These are phyloP conservation scores for Ictalurus furcatus DNA, from an alignment of 2,113 vertebrate genomes.

Conservation along the genomic window DNA sequence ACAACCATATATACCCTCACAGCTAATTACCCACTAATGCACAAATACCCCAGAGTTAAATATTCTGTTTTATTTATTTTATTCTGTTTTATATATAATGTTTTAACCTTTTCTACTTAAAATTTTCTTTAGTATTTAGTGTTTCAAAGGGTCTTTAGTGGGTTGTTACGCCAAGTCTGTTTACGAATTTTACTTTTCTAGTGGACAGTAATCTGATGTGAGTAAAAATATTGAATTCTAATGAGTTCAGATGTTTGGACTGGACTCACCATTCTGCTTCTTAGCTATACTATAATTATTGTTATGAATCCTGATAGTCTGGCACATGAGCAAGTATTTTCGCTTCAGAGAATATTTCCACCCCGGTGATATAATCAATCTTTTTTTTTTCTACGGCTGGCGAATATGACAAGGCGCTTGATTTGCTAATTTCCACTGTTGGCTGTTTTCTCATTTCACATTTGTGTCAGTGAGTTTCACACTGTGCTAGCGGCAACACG, in stretches of 20 bases:
- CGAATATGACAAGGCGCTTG: conserved; percentile 6
- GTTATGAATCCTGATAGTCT: not conserved
- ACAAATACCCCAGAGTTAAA: not conserved
- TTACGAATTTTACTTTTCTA: not conserved
- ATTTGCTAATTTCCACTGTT: conserved; percentile 28
- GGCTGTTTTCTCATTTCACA: conserved; percentile 23
- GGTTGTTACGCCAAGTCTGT: too few species aligned
- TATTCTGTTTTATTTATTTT: not conserved
- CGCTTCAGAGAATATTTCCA: not conserved
- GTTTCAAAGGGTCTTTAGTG: not conserved
- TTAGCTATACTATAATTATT: not conserved
- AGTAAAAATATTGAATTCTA: not conserved
- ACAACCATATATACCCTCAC: not conserved
- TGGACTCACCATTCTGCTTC: not conserved
- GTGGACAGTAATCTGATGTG: not conserved
- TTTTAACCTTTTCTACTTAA: not conserved
- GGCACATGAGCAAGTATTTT: not conserved
- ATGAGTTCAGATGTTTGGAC: not conserved
- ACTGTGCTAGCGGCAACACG: not conserved
- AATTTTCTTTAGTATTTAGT: not conserved
- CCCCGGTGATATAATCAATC: not conserved
- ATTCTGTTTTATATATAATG: too few species aligned
- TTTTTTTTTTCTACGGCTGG: not conserved
- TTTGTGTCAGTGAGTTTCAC: conserved; percentile 19
- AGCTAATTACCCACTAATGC: not conserved